Conservation (phyloP, 92 coral and sea anemone species). For the Diadumene lineata region DNA sequence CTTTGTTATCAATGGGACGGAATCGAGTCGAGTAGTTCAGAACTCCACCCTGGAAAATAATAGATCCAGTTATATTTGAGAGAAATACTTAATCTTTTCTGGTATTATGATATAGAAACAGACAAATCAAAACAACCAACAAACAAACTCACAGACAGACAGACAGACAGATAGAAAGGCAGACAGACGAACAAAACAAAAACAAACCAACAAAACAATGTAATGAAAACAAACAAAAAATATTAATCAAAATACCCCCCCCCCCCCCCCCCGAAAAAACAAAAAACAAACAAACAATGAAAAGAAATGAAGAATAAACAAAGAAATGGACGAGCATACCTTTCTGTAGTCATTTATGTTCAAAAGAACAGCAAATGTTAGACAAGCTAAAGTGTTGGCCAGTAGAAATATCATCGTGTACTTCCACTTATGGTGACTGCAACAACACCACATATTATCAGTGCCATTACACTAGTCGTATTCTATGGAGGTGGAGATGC, state of each 20-base stretch:
- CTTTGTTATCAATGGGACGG: slow-evolving; percentile 31
- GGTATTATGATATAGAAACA: too few relatives aligned
- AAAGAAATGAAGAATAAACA: not conserved
- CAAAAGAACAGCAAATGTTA: slow-evolving; percentile 60
- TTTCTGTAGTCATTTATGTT: slow-evolving; percentile 78
- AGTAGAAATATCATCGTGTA: slow-evolving; percentile 84
- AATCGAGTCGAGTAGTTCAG: slow-evolving; percentile 60
- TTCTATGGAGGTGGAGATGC: too few relatives aligned
- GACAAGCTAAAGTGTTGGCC: slow-evolving; percentile 74
- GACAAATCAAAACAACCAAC: too few relatives aligned
- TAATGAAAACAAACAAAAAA: not conserved
- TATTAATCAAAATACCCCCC: not conserved
- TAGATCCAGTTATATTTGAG: too few relatives aligned
- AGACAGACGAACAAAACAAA: too few relatives aligned
- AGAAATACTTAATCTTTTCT: too few relatives aligned
- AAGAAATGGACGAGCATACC: slow-evolving; percentile 29
- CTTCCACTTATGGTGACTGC: slow-evolving; percentile 72
- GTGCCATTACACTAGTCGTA: too few relatives aligned
- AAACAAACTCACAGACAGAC: too few relatives aligned
- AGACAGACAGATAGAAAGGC: too few relatives aligned
- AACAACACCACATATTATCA: not conserved
- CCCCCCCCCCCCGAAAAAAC: not conserved
- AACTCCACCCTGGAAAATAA: slow-evolving; percentile 64
- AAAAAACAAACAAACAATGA: not conserved
- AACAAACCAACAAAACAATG: not conserved